Evolutionary conservation across 2,113 vertebrate species (phyloP).

Genomic region (Typhlomys cinereus): DNA sequence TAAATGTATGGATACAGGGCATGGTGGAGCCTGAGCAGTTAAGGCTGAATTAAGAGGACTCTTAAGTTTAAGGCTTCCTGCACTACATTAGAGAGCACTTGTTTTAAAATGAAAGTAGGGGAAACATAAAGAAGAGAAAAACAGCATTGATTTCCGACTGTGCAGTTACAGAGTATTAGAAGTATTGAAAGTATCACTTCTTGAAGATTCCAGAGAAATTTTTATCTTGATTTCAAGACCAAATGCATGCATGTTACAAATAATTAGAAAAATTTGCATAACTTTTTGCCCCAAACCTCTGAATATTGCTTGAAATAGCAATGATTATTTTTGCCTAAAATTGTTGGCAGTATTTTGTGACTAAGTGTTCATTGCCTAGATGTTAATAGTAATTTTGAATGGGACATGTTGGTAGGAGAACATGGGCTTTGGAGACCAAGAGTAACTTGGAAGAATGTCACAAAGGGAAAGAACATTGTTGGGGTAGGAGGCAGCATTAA

Average conservation of each 20-base stretch:
- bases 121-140: no score
- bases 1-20: neutral
- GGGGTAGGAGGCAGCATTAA: neutral
- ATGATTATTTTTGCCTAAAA: neutral
- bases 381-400: neutral
- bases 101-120: neutral
- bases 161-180: neutral
- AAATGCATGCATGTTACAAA: neutral
- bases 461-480: neutral
- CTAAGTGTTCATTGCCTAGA: neutral
- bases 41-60: neutral
- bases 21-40: neutral
- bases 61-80: neutral
- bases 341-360: neutral
- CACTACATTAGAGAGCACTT: neutral
- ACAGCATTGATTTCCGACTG: neutral
- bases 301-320: neutral
- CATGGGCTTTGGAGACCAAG: neutral
- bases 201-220: constrained; percentile 15
- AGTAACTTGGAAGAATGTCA: neutral
- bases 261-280: neutral
- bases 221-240: constrained; percentile 1
- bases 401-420: neutral
- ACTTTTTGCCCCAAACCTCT: constrained; percentile 1
- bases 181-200: neutral